phyloP scores from a whole-genome alignment of 1,140 invertebrate species.

The Druon quercuslanigerum region DNA sequence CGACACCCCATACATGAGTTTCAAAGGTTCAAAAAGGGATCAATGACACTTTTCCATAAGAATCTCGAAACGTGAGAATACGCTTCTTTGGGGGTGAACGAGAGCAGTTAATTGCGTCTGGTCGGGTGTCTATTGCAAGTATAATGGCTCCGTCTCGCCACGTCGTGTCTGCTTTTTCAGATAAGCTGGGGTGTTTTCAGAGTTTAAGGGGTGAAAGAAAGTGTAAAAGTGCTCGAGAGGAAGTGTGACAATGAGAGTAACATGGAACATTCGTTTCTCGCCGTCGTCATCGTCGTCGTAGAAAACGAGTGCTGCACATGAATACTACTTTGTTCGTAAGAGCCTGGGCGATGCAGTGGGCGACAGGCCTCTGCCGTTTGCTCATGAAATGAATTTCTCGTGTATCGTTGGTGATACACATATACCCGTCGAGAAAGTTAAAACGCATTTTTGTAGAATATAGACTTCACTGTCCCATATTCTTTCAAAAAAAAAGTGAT shows the following conservation, averaged over 20 bases:
- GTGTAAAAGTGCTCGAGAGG: constrained; percentile 15
- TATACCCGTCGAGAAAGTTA: too few species aligned
- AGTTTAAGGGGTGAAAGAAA: neutral
- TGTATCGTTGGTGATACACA: too few species aligned
- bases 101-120: constrained; percentile 33
- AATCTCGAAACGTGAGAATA: constrained; percentile 24
- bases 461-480: too few species aligned
- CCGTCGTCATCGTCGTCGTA: constrained; percentile 14
- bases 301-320: constrained; percentile 19
- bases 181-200: constrained; percentile 5
- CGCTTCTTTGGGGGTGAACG: neutral
- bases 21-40: constrained; percentile 1
- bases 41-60: constrained; percentile 13
- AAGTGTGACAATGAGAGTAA: constrained; percentile 32
- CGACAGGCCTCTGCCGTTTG: too few species aligned
- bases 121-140: constrained; percentile 31
- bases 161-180: constrained; percentile 22
- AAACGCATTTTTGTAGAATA: too few species aligned
- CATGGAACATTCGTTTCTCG: constrained; percentile 37
- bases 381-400: too few species aligned
- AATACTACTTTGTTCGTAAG: constrained; percentile 27
- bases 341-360: neutral
- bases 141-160: constrained; percentile 35
- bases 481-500: too few species aligned
- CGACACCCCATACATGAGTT: neutral